A percentile compares a stretch with the other conserved stretches of the same genome.
Conservation (phyloP, 1,140 invertebrate genomes). For the Hylyphantes graminicola region DNA sequence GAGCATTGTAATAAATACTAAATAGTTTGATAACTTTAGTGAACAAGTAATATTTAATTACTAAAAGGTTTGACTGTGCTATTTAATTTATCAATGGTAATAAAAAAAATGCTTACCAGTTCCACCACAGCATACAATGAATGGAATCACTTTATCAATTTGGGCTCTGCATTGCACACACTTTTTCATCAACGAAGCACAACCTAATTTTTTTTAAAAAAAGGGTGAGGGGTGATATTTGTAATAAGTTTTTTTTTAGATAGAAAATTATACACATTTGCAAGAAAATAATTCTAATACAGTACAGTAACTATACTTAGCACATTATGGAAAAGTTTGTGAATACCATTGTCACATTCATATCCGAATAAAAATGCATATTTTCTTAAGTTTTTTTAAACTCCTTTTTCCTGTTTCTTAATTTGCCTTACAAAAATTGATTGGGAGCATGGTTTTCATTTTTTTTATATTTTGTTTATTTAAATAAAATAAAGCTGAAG, state of each 20-base stretch:
- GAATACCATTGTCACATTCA: too few species aligned
- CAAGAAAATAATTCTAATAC: neutral
- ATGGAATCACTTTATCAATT: conserved; percentile 81
- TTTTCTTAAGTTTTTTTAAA: too few species aligned
- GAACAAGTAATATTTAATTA: too few species aligned
- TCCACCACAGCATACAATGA: conserved; percentile 75
- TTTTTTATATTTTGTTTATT: too few species aligned
- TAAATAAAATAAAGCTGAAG: too few species aligned
- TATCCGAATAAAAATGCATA: too few species aligned
- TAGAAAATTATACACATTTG: neutral
- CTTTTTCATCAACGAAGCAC: conserved; percentile 94
- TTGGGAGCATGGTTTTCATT: too few species aligned
- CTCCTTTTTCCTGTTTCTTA: too few species aligned
- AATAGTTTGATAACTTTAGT: too few species aligned
- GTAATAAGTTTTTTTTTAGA: conserved; percentile 1
- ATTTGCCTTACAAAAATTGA: too few species aligned
- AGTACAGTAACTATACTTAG: neutral
- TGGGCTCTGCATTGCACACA: conserved; percentile 92
- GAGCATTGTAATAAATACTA: too few species aligned
- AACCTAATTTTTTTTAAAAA: conserved; percentile 70
- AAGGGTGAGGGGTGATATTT: neutral
- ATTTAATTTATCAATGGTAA: neutral
- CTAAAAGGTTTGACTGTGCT: neutral
- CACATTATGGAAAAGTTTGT: too few species aligned
- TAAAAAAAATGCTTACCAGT: conserved; percentile 55